A percentile compares a stretch with the other conserved stretches of the same genome.
phyloP scores from a whole-genome alignment of 2,113 vertebrate species.

The Pelmatolapia mariae region DNA sequence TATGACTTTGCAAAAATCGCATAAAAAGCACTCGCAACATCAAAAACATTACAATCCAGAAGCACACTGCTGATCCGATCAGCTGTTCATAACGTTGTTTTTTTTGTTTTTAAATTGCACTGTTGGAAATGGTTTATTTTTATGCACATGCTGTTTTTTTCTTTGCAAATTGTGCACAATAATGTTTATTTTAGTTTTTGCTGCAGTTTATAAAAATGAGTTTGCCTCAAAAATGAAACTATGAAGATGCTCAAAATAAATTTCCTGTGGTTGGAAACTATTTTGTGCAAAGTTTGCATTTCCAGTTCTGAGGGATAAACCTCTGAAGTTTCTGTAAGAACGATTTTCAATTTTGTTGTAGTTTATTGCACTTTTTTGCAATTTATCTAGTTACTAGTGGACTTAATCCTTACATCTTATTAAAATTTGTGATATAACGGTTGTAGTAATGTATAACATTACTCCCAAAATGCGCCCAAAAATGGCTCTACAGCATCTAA shows the following conservation, averaged over 20 bases:
- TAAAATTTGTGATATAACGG: rapidly evolving
- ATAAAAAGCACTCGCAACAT: rapidly evolving
- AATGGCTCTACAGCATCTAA: background rate
- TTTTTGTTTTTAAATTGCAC: background rate
- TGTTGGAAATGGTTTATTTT: rapidly evolving
- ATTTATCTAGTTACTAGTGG: rapidly evolving
- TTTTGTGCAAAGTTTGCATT: background rate
- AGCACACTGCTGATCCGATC: rapidly evolving
- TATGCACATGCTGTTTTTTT: background rate
- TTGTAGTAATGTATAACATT: rapidly evolving
- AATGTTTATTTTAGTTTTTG: background rate
- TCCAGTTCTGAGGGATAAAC: rapidly evolving
- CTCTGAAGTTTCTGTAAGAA: background rate
- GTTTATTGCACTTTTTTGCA: background rate
- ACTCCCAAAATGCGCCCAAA: rapidly evolving
- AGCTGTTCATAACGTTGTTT: background rate
- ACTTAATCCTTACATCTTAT: rapidly evolving
- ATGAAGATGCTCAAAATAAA: background rate
- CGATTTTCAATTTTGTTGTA: rapidly evolving
- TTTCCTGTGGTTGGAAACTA: rapidly evolving
- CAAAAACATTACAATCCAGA: rapidly evolving
- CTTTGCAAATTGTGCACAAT: background rate
- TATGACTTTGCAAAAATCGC: background rate
- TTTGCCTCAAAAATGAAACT: background rate
- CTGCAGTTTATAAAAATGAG: background rate